Conservation (phyloP, 2,113 vertebrate genomes). For the Ciconia maguari region DNA sequence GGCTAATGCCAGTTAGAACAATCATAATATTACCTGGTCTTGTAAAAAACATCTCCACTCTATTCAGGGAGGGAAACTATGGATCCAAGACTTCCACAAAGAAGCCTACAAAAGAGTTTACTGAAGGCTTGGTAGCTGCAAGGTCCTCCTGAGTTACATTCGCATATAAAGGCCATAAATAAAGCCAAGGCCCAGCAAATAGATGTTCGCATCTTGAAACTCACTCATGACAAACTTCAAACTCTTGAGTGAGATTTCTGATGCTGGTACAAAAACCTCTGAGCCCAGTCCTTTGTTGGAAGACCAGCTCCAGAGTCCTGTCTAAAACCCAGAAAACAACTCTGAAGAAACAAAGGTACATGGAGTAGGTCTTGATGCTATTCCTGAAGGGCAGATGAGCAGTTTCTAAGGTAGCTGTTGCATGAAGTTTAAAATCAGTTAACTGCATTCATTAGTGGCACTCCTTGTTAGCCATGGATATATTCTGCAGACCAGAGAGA, state of each 20-base stretch:
- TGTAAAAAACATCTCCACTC: background rate
- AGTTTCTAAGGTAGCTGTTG: background rate
- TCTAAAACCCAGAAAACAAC: background rate
- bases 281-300: background rate
- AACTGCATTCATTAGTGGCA: background rate
- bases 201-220: background rate
- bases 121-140: background rate
- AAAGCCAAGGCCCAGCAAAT: background rate
- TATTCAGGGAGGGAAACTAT: background rate
- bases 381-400: background rate
- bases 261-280: background rate
- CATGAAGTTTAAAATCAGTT: background rate
- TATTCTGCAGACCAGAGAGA: background rate
- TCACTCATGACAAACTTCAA: background rate
- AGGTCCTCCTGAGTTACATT: background rate
- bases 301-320: background rate
- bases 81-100: background rate
- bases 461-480: background rate
- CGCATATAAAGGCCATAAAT: background rate
- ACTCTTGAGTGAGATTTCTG: background rate
- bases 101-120: background rate
- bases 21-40: background rate
- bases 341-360: background rate
- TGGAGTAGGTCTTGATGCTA: background rate
- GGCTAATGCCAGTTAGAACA: background rate